phyloP scores from a whole-genome alignment of 1,140 invertebrate genomes.

The Latrodectus geometricus region DNA sequence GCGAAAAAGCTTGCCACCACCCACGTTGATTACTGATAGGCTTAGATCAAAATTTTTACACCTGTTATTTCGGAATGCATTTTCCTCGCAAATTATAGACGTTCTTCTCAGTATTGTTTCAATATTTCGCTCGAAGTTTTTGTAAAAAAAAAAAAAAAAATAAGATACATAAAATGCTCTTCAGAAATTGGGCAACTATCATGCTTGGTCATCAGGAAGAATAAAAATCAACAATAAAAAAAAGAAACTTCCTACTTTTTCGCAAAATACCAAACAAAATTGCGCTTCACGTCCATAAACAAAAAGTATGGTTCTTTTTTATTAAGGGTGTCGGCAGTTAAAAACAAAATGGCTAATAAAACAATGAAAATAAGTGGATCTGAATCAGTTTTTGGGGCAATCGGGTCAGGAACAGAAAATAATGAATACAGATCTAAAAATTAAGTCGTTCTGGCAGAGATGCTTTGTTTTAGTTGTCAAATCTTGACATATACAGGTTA shows the following conservation, averaged over 20 bases:
- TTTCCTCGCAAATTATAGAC: constrained; percentile 18
- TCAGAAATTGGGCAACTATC: constrained; percentile 4
- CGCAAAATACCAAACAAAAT: constrained; percentile 12
- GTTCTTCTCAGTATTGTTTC: constrained; percentile 9
- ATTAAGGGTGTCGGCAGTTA: constrained; percentile 15
- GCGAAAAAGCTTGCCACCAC: not conserved
- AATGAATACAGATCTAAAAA: constrained; percentile 13
- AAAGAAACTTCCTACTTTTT: constrained; percentile 21
- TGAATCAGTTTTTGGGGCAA: constrained; percentile 4
- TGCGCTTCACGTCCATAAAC: not conserved
- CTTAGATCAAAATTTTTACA: not conserved
- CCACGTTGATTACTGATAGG: not conserved
- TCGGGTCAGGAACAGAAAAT: constrained; percentile 17
- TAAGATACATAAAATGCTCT: not conserved
- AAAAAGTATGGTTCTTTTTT: constrained; percentile 5
- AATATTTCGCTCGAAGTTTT: not conserved
- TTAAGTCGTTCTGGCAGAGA: constrained; percentile 1
- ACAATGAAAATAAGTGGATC: constrained; percentile 32
- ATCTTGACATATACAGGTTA: constrained; percentile 30
- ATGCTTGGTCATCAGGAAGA: not conserved
- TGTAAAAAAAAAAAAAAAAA: constrained; percentile 2
- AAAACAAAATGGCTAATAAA: constrained; percentile 33
- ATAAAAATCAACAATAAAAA: not conserved
- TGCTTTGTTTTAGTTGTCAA: constrained; percentile 34
- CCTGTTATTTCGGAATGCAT: constrained; percentile 2